Conservation (phyloP, 2,888 invertebrate species). For the Eupithecia abbreviata region DNA sequence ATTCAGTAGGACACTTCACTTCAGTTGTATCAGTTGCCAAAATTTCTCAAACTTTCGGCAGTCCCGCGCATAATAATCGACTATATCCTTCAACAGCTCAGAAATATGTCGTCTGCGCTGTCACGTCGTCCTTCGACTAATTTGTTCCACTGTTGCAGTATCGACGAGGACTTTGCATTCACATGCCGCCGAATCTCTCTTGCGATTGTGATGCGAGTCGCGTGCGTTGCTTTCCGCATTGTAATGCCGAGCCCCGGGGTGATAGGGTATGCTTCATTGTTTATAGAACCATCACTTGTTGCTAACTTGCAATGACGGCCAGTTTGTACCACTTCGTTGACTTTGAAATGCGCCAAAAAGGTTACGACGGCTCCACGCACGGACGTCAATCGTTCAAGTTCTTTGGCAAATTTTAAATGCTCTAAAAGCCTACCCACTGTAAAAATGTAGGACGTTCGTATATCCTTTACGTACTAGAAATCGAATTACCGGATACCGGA, state of each 20-base stretch:
- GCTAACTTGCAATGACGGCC: not conserved
- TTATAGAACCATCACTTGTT: slow-evolving; percentile 51
- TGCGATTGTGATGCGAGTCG: slow-evolving; percentile 74
- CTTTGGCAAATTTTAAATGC: not conserved
- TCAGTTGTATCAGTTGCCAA: slow-evolving; percentile 65
- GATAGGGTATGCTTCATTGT: slow-evolving; percentile 68
- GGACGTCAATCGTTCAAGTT: not conserved
- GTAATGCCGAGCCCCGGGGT: slow-evolving; percentile 73
- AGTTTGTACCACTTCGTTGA: not conserved
- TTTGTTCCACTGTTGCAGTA: slow-evolving; percentile 58
- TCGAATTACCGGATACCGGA: not conserved
- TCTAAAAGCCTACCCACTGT: not conserved
- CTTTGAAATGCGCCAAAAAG: not conserved
- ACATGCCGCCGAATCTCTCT: slow-evolving; percentile 79
- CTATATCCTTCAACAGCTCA: slow-evolving; percentile 42
- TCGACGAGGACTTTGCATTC: slow-evolving; percentile 74
- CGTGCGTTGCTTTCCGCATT: slow-evolving; percentile 78
- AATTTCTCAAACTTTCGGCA: slow-evolving; percentile 71
- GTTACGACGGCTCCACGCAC: not conserved
- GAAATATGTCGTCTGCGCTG: slow-evolving; percentile 53
- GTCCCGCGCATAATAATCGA: slow-evolving; percentile 68
- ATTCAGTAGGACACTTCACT: slow-evolving; percentile 53
- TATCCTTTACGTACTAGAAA: not conserved
- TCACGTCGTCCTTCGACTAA: slow-evolving; percentile 70
- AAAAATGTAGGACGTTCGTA: not conserved